Evolutionary conservation across 2,797 vertebrate species (phyloP), one percentile per base, ranked within the genome.

Genomic region (Limnodromus scolopaceus): DNA sequence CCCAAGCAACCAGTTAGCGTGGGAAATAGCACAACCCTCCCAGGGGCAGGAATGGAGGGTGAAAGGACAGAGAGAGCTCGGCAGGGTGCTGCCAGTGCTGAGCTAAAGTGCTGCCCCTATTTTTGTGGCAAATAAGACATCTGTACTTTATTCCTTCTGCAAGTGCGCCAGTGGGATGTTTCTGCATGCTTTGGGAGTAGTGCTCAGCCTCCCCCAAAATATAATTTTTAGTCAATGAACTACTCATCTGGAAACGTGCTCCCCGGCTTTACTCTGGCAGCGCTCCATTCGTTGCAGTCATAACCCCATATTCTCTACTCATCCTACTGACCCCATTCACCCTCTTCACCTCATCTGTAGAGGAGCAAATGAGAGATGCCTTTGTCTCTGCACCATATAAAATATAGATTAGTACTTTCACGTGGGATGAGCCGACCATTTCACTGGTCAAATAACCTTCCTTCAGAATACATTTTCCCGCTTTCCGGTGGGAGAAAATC

Each of bases 401-500:
- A 82, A 92, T 66, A 84, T 14, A 58, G 28, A 41, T 78, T 19
- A 79, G 7, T n/a, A 5, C 49, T 93, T 91, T 63, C 81, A 72
- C 39, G 4, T 54, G 54, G 88, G 34, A 28, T 55, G 75, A 66
- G 43, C 54, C 72, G 80, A 3, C 7, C 74, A 5, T 93, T 92
- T 91, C 36, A 45, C 15, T 92, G 94, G 63, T 43, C 84, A 79
- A 64, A 66, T 58, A 70, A 77, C 84, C 58, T 92, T 55, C 16
- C 78, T 70, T 87, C 68, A 55, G 66, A 79, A 84, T 53, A 28
- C 41, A 70, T 30, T 66, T 43, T 39, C 36, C 34, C 15, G 0
- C 39, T 72, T 68, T 22, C 58, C 63, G 30, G 7, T 7, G 53
- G 78, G 75, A 79, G 51, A 60, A 87, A 91, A 91, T 83, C 64